Conservation (phyloP, 2,888 invertebrate species). For the Auanema sp. region DNA sequence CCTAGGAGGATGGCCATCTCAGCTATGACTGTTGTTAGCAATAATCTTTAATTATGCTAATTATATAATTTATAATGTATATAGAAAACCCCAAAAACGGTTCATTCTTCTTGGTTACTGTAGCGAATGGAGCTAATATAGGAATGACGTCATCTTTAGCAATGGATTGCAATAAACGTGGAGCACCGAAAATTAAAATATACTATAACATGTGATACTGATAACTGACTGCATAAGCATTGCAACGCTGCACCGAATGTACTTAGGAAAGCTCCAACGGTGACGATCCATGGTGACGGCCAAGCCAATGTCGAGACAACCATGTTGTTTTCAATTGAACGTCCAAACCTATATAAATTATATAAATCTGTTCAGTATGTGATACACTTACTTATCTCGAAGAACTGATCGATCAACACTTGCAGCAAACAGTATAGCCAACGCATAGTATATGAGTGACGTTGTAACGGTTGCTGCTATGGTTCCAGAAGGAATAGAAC, state of each 20-base stretch:
- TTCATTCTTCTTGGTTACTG: slow-evolving; percentile 92
- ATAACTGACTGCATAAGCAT: slow-evolving; percentile 72
- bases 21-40: slow-evolving; percentile 77
- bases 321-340: slow-evolving; percentile 90
- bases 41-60: slow-evolving; percentile 69
- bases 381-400: slow-evolving; percentile 83
- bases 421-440: slow-evolving; percentile 82
- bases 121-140: slow-evolving; percentile 87
- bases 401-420: slow-evolving; percentile 89
- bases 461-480: slow-evolving; percentile 94
- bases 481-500: slow-evolving; percentile 96
- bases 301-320: slow-evolving; percentile 97
- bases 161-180: slow-evolving; percentile 80
- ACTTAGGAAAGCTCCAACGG: slow-evolving; percentile 94
- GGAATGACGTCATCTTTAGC: slow-evolving; percentile 97
- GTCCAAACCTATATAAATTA: slow-evolving; percentile 78
- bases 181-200: slow-evolving; percentile 66
- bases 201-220: not conserved
- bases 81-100: slow-evolving; percentile 77
- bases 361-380: not conserved
- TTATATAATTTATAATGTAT: not conserved
- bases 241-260: slow-evolving; percentile 97
- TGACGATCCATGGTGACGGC: slow-evolving; percentile 98
- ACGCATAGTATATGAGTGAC: slow-evolving; percentile 85
- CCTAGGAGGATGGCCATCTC: slow-evolving; percentile 78